Evolutionary conservation across 2,113 vertebrate genomes (phyloP), one percentile per base, ranked within the genome.

Genomic region (Hemicordylus capensis): DNA sequence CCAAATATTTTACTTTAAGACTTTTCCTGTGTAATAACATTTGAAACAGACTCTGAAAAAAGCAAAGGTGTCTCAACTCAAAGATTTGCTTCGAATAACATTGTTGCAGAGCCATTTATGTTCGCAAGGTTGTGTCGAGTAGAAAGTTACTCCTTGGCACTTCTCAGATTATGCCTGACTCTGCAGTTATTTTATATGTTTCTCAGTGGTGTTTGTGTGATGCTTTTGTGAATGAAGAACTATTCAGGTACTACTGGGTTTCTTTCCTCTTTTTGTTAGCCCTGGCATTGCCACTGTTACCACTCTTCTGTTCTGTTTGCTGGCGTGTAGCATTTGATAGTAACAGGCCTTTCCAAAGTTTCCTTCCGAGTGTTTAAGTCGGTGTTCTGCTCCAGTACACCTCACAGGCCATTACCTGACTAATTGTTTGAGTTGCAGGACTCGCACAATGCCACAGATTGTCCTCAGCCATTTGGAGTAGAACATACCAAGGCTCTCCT

Each of bases 341-440:
- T 85, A 28, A 78, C 37, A 54, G 70, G 9, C 87, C 92, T 74
- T 89, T 84, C 86, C 86, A 88, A 80, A 91, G 92, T 85, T 84
- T 92, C 88, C 85, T 94, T 94, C 86, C 88, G 90, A 87, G 76
- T 87, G 85, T 91, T 94, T 93, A 91, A 94, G 88, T 79, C 91
- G 91, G 90, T 86, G 90, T 93, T 94, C 90, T 88, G 92, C 85
- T 91, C 90, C 92, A 93, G 90, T 93, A 93, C 95, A 82, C 89
- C 91, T 86, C 85, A 92, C 85, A 93, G 90, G 89, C 91, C 95
- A 91, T 96, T 95, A 93, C 94, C 88, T 93, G 89, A 86, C 89
- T 94, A 94, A 94, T 94, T 94, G 89, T 90, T 89, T 90, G 89
- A 91, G 89, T 93, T 93, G 91, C 88, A 86, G 86, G 80, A 87